Evolutionary conservation across 2,113 vertebrate genomes (phyloP).

Genomic region (Nerophis ophidion): DNA sequence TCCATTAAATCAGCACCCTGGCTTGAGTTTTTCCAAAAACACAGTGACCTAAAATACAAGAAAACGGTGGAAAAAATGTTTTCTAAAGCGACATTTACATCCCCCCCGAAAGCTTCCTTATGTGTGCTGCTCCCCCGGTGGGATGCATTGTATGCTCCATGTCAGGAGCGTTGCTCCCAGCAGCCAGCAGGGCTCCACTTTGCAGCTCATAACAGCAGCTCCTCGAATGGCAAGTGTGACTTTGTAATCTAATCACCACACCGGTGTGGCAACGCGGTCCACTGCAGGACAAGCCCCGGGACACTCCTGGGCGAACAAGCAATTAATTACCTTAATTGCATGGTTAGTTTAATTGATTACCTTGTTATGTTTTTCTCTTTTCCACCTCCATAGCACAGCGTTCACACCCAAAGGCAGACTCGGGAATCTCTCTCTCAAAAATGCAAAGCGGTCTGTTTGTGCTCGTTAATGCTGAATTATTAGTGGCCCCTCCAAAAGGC

Average conservation of each 20-base stretch:
- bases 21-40: too few relatives aligned
- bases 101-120: neutral
- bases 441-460: conserved; percentile 17
- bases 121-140: conserved; percentile 8
- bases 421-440: conserved; percentile 43
- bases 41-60: too few relatives aligned
- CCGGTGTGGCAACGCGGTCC: conserved; percentile 50
- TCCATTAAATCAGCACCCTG: too few relatives aligned
- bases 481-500: conserved; percentile 40
- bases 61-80: neutral
- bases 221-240: conserved; percentile 51
- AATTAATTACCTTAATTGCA: conserved; percentile 71
- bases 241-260: conserved; percentile 63
- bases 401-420: conserved; percentile 39
- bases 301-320: conserved; percentile 63
- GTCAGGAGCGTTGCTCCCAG: conserved; percentile 27
- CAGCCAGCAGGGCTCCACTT: conserved; percentile 50
- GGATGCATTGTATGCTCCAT: conserved; percentile 26
- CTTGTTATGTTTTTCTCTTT: conserved; percentile 62
- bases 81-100: neutral
- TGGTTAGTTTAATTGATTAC: conserved; percentile 69
- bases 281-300: conserved; percentile 41
- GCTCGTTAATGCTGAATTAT: conserved; percentile 49
- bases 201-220: conserved; percentile 42
- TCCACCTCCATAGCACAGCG: conserved; percentile 49